phyloP scores from a whole-genome alignment of 2,113 vertebrate genomes.

The Scophthalmus maximus region DNA sequence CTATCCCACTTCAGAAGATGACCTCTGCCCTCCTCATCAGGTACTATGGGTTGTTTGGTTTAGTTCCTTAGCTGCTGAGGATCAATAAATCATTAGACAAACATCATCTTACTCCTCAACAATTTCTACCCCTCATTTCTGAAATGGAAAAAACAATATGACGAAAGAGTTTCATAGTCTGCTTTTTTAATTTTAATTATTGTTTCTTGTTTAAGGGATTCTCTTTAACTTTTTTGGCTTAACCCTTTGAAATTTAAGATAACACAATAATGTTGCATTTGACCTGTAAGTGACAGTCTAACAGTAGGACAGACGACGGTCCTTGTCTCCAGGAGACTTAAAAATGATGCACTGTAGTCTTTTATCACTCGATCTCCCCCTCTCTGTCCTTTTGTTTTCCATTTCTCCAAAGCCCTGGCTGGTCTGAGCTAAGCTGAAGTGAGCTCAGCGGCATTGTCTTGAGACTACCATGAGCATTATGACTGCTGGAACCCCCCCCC shows the following conservation, averaged over 20 bases:
- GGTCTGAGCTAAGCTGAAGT: conserved; percentile 53
- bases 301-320: not conserved
- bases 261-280: not conserved
- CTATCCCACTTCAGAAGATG: no score
- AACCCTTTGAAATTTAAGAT: not conserved
- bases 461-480: conserved; percentile 50
- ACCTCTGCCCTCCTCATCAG: no score
- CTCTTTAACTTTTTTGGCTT: not conserved
- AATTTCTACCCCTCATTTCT: no score
- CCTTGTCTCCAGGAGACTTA: not conserved
- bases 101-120: no score
- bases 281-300: conserved; percentile 17
- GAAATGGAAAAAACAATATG: no score
- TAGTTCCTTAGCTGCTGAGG: no score
- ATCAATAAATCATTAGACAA: no score
- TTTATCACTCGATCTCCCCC: not conserved
- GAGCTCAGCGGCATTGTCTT: conserved; percentile 54
- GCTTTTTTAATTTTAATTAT: no score
- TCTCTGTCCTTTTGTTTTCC: conserved; percentile 12
- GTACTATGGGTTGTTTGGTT: no score
- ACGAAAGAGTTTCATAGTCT: no score
- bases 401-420: conserved; percentile 23
- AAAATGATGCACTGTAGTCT: not conserved
- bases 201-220: no score
- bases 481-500: conserved; percentile 24